A percentile compares a stretch with the other conserved stretches of the same genome.
Conservation (phyloP, 2,888 invertebrate species). For the Tinea pellionella region DNA sequence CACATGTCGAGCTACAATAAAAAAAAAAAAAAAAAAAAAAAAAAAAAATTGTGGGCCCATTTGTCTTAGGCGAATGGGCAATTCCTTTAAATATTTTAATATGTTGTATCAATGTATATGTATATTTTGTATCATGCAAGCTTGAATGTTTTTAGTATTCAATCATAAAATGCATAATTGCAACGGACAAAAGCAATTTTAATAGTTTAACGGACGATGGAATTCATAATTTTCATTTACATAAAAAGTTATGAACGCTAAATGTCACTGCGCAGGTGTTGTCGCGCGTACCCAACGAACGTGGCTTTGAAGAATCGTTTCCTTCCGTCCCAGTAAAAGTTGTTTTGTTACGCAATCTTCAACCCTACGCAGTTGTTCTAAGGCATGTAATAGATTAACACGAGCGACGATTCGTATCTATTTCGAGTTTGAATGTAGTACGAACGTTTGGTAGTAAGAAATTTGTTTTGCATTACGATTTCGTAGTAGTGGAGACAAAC, state of each 20-base stretch:
- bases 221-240: background rate
- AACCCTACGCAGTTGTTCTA: background rate
- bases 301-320: constrained; percentile 37
- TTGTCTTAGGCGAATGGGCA: too few species aligned
- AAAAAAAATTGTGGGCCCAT: too few species aligned
- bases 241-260: background rate
- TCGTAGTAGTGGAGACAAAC: too few species aligned
- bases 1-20: too few species aligned
- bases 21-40: too few species aligned
- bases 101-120: too few species aligned
- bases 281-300: constrained; percentile 8
- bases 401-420: constrained; percentile 30
- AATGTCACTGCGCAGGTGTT: constrained; percentile 18
- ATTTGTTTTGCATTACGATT: background rate
- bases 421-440: constrained; percentile 32
- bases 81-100: too few species aligned
- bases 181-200: background rate
- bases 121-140: too few species aligned
- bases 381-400: background rate
- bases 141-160: too few species aligned
- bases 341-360: background rate
- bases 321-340: constrained; percentile 26
- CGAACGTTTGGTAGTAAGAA: background rate
- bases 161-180: background rate
- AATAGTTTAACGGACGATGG: background rate